Conservation (phyloP, 2,797 vertebrate species). For the Pseudotriccus pelzelni region DNA sequence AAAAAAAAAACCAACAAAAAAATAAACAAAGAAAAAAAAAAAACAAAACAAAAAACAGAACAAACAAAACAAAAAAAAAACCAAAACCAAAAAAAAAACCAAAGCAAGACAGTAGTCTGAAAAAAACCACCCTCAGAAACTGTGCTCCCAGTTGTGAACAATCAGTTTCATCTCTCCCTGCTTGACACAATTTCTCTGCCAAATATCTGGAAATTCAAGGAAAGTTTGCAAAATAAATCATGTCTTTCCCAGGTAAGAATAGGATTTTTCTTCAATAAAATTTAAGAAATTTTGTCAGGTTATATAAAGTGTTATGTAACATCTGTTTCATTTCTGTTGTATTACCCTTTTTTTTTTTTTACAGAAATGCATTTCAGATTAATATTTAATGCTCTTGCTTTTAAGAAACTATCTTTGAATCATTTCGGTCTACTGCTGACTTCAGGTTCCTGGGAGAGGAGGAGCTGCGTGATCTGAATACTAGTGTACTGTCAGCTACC, state of each 20-base stretch:
- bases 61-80: too few species aligned
- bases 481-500: neutral
- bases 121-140: neutral
- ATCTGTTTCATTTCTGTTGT: neutral
- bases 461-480: neutral
- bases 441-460: neutral
- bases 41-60: neutral
- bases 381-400: slow-evolving; percentile 8
- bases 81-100: too few species aligned
- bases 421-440: neutral
- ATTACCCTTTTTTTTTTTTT: neutral
- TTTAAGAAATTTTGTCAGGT: neutral
- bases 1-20: neutral
- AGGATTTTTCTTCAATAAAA: neutral
- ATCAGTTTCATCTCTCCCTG: neutral
- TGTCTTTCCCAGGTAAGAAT: neutral
- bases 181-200: neutral
- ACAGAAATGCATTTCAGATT: neutral
- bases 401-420: slow-evolving; percentile 16
- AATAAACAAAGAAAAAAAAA: too few species aligned
- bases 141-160: neutral
- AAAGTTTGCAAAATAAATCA: neutral
- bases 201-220: neutral
- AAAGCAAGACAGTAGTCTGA: neutral
- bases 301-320: neutral